Conservation (phyloP, 2,797 vertebrate genomes). For the Bradypodion ventrale region DNA sequence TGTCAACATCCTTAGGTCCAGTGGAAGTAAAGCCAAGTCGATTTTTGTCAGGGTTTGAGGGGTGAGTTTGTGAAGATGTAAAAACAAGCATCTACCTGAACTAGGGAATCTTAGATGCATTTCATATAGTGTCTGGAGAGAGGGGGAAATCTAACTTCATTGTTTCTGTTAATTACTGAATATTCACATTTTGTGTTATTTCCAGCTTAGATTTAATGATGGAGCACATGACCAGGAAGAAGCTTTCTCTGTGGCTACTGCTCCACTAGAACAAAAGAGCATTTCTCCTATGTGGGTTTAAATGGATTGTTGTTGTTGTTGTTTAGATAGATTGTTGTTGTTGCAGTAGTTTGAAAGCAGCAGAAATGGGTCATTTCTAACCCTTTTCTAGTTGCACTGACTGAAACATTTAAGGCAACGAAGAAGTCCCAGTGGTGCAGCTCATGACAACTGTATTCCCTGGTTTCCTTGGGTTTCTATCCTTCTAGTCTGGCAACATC, state of each 20-base stretch:
- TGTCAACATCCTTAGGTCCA: not conserved
- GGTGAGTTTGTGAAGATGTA: not conserved
- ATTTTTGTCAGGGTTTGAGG: not conserved
- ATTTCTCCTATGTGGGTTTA: too few relatives aligned
- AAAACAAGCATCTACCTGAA: not conserved
- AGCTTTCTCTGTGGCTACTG: not conserved
- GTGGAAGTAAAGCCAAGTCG: not conserved
- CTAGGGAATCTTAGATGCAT: not conserved
- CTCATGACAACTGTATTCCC: too few relatives aligned
- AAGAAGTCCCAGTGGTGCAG: too few relatives aligned
- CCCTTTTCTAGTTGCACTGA: too few relatives aligned
- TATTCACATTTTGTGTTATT: not conserved
- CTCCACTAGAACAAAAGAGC: not conserved
- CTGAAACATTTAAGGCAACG: too few relatives aligned
- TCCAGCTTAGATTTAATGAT: not conserved
- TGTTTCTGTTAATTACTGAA: not conserved
- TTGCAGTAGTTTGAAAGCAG: too few relatives aligned
- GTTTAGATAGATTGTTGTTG: too few relatives aligned
- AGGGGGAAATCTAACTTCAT: not conserved
- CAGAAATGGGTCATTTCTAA: too few relatives aligned
- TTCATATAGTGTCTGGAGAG: not conserved
- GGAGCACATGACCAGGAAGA: not conserved
- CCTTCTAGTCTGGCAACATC: too few relatives aligned
- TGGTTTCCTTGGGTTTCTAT: too few relatives aligned
- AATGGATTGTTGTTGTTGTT: too few relatives aligned